Evolutionary conservation across 2,113 vertebrate species (phyloP), one percentile per base, ranked within the genome.

Genomic region (Rhodinocichla rosea): DNA sequence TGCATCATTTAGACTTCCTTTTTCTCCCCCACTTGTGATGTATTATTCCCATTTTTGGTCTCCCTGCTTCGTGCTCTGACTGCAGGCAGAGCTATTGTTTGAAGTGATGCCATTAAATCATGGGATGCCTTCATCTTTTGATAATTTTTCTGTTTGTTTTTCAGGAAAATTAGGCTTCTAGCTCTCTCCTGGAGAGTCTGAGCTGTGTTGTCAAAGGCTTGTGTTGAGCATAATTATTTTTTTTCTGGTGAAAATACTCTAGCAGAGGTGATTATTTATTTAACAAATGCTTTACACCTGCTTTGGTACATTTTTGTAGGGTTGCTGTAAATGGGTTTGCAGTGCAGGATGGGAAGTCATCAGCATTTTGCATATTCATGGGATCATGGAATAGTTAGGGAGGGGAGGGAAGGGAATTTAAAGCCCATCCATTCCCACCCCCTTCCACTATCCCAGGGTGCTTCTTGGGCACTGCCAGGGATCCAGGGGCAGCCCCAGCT

Each of bases 101-200:
- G 85, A 82, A 70, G 89, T 57, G 75, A 37, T 87, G 59, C 84
- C 30, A 9, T 91, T 45, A 59, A 84, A 84, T 90, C 77, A 62
- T 4, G 1, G 76, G 57, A n/a, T 67, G 37, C 86, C 76, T 91
- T 75, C 10, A 44, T 64, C 69, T 75, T 90, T 52, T 50, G 53
- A 9, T 68, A 56, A 63, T 62, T 37, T 68, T 49, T 18, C 50
- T 33, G 33, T 64, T 69, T 40, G n/a, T 65, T 86, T 78, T 63
- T 37, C 16, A 53, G 63, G 57, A 39, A 79, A 92, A 94, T 81
- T 5, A 89, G 44, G 53, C 85, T 94, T 47, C 69, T 53, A 40
- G 52, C 35, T 50, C 44, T 19, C 2, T 78, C 33, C 40, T 67
- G 57, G 32, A 52, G 83, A 62, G 45, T 6, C 87, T 39, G 78